Percentiles rank a stretch among this genome's conserved stretches.
Conservation (phyloP, 2,888 invertebrate species). For the Mechanitis messenoides region DNA sequence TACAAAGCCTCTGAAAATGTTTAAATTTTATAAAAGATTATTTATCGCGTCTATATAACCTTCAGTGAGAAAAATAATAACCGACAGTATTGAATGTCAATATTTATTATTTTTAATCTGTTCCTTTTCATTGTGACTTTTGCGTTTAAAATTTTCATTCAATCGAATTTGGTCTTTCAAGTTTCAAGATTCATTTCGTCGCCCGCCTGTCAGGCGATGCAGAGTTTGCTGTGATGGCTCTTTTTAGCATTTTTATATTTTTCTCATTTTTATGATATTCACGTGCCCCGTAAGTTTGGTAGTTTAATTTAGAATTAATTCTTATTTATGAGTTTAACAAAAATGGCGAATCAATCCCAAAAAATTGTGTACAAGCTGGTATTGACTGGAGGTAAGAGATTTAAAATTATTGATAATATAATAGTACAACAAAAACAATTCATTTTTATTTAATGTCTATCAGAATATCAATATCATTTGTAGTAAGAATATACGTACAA, state of each 20-base stretch:
- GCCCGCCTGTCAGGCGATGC: conserved; percentile 73
- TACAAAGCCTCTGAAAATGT: too few relatives aligned
- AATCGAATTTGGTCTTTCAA: conserved; percentile 33
- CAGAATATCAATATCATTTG: neutral
- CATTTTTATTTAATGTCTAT: conserved; percentile 1
- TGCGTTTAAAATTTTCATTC: neutral
- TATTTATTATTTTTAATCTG: neutral
- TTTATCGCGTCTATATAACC: too few relatives aligned
- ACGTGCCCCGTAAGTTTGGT: conserved; percentile 53
- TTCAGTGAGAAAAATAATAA: neutral
- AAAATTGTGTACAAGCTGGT: conserved; percentile 90
- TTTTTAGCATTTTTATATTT: conserved; percentile 65
- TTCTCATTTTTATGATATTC: conserved; percentile 74
- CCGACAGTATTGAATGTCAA: too few relatives aligned
- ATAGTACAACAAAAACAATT: conserved; percentile 18
- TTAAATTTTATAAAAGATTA: too few relatives aligned
- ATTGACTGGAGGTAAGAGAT: conserved; percentile 89
- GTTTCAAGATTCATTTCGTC: conserved; percentile 49
- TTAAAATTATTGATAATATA: conserved; percentile 28
- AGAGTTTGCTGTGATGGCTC: conserved; percentile 67
- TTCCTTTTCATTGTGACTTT: neutral
- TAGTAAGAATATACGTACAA: neutral
- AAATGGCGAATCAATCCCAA: conserved; percentile 74
- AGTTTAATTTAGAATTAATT: conserved; percentile 67
- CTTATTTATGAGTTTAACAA: conserved; percentile 47